These are phyloP conservation scores for Callaeas wilsoni DNA, from an alignment of 2,113 vertebrate species.

Conservation along the genomic window DNA sequence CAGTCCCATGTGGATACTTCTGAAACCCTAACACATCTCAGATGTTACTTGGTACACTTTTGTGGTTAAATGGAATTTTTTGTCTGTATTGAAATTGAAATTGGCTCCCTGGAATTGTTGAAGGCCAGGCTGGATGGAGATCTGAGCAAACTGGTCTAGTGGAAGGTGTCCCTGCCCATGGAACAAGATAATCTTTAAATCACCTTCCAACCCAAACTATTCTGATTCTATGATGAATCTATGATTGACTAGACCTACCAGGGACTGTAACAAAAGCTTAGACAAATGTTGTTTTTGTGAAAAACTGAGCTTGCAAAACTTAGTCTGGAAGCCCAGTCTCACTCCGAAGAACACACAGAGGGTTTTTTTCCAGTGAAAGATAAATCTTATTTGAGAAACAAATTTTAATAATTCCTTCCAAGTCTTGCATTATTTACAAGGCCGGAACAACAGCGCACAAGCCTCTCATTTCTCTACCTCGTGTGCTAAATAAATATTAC, in stretches of 20 bases:
- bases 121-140: neutral
- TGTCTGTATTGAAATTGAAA: neutral
- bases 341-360: neutral
- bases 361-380: neutral
- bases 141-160: neutral
- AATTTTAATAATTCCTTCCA: neutral
- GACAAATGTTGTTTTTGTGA: neutral
- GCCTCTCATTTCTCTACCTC: neutral
- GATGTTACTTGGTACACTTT: rapidly evolving
- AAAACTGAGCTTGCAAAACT: neutral
- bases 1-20: neutral
- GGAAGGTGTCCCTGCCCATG: neutral
- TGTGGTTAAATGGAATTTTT: neutral
- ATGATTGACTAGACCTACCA: neutral
- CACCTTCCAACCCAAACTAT: neutral
- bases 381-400: neutral
- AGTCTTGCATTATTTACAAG: neutral
- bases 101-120: neutral
- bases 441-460: neutral
- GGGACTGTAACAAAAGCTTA: neutral
- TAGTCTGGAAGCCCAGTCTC: neutral
- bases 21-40: neutral
- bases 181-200: neutral
- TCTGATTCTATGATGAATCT: neutral
- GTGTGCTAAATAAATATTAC: neutral